phyloP scores from a whole-genome alignment of 2,888 invertebrate species.

The Mallateleia sp. region DNA sequence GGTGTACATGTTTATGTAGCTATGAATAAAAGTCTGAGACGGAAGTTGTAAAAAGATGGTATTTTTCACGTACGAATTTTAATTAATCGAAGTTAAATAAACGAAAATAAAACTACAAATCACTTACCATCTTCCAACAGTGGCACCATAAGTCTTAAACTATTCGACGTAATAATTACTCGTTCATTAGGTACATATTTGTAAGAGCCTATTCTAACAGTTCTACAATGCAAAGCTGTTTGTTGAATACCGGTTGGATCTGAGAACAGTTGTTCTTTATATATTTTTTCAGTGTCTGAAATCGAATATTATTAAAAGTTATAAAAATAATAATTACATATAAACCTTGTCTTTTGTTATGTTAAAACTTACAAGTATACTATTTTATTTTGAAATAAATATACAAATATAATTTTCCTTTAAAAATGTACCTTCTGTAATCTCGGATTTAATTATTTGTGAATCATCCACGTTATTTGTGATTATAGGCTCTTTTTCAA shows the following conservation, averaged over 20 bases:
- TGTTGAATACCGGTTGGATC: constrained; percentile 86
- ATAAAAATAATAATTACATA: too few relatives aligned
- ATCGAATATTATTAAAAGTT: constrained; percentile 84
- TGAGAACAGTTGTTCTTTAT: constrained; percentile 20
- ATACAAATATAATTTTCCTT: too few relatives aligned
- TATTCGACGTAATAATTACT: constrained; percentile 91
- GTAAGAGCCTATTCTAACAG: constrained; percentile 96
- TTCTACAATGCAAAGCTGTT: constrained; percentile 93
- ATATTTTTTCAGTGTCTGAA: constrained; percentile 32
- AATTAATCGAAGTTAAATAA: background rate
- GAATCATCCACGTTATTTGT: constrained; percentile 83
- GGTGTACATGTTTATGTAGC: too few relatives aligned
- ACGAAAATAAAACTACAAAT: background rate
- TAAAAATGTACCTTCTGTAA: constrained; percentile 26
- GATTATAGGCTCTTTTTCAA: constrained; percentile 89
- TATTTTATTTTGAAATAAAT: too few relatives aligned
- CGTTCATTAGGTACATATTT: constrained; percentile 94
- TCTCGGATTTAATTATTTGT: constrained; percentile 14
- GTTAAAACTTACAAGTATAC: too few relatives aligned
- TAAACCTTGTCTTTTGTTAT: too few relatives aligned
- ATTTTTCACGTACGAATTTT: too few relatives aligned
- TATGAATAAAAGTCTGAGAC: too few relatives aligned
- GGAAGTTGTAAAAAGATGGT: too few relatives aligned
- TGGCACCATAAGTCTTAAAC: constrained; percentile 90
- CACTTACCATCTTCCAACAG: constrained; percentile 88